phyloP scores from a whole-genome alignment of 2,888 invertebrate genomes.

The Epinotia ramella region DNA sequence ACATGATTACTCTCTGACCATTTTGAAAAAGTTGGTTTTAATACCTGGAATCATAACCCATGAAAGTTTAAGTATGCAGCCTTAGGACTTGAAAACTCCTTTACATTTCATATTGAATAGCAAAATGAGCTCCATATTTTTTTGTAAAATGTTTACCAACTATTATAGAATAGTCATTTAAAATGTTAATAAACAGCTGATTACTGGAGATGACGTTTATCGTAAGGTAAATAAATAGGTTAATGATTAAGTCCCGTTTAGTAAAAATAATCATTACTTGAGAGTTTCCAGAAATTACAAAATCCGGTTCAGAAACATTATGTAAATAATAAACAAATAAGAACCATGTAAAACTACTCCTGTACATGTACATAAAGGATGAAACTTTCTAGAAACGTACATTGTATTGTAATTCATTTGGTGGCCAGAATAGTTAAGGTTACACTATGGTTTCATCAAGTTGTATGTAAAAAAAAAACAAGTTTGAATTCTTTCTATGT shows the following conservation, averaged over 20 bases:
- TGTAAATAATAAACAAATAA: background rate
- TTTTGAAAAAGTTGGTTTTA: slow-evolving; percentile 86
- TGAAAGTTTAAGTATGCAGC: background rate
- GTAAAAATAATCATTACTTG: no score
- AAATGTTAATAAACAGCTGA: no score
- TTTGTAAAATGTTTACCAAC: no score
- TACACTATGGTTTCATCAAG: background rate
- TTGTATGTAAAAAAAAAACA: background rate
- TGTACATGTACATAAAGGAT: background rate
- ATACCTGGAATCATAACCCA: slow-evolving; percentile 77
- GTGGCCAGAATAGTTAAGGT: background rate
- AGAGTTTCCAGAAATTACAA: no score
- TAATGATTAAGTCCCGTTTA: no score
- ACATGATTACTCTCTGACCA: slow-evolving; percentile 86
- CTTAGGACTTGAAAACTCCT: background rate
- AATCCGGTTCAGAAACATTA: background rate
- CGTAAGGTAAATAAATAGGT: no score
- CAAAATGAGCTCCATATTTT: no score
- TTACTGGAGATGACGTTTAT: no score
- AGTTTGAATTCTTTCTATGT: background rate
- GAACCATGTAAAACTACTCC: background rate
- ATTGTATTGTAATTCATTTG: slow-evolving; percentile 12
- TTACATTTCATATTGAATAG: no score
- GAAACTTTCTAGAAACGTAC: slow-evolving; percentile 27
- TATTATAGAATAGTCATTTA: no score